Evolutionary conservation across 2,113 vertebrate genomes (phyloP).

Genomic region (Alouatta palliata): DNA sequence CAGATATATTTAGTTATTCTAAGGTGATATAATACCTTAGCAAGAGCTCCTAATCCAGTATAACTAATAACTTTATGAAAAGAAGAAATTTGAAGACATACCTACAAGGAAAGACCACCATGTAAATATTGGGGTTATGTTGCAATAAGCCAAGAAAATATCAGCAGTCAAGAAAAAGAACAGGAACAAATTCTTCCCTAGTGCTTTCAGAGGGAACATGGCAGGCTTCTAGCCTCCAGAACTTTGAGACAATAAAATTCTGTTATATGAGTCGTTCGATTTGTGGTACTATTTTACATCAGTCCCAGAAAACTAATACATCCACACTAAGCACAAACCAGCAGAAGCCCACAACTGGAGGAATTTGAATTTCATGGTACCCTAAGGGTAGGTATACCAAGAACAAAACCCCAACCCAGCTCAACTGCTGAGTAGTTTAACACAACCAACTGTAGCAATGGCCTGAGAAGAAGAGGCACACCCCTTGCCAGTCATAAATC

Average conservation of each 20-base stretch:
- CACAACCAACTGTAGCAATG: not conserved
- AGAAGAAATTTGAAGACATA: not conserved
- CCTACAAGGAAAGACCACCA: not conserved
- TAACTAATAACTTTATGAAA: not conserved
- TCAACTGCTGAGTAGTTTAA: not conserved
- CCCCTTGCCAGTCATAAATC: not conserved
- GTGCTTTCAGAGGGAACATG: not conserved
- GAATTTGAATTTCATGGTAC: not conserved
- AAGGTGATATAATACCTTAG: not conserved
- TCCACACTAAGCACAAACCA: not conserved
- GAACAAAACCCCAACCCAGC: not conserved
- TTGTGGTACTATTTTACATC: not conserved
- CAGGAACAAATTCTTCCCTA: not conserved
- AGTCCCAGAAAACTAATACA: not conserved
- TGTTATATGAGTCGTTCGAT: not conserved
- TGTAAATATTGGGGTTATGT: not conserved
- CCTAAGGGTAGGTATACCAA: not conserved
- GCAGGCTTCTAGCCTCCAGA: not conserved
- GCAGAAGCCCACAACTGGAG: not conserved
- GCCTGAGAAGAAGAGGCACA: not conserved
- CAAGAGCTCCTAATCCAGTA: not conserved
- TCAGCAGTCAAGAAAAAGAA: not conserved
- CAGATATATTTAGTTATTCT: not conserved
- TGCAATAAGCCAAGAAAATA: not conserved
- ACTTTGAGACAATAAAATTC: not conserved